Percentiles rank a stretch among this genome's conserved stretches.
Conservation (phyloP, 2,113 vertebrate genomes). For the Shinisaurus crocodilurus region DNA sequence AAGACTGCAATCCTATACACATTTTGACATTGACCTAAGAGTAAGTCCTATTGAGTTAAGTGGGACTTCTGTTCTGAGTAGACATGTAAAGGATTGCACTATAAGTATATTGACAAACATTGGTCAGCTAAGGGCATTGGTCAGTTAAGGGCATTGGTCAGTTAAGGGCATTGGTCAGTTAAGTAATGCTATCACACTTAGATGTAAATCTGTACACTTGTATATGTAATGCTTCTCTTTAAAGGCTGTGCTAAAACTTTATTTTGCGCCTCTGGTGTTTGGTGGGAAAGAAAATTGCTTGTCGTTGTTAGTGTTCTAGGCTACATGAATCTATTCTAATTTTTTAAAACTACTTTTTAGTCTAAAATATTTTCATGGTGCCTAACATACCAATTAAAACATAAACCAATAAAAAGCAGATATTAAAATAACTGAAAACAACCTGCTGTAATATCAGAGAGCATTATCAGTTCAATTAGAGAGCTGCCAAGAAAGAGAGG, state of each 20-base stretch:
- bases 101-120: slow-evolving; percentile 33
- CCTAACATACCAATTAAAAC: background rate
- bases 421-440: slow-evolving; percentile 2
- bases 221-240: background rate
- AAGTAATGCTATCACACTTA: too few relatives aligned
- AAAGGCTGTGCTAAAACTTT: background rate
- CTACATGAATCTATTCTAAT: background rate
- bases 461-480: slow-evolving; percentile 28
- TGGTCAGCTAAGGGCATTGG: background rate
- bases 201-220: background rate
- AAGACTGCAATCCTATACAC: background rate
- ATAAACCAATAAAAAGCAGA: background rate
- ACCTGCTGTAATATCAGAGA: background rate
- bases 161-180: too few relatives aligned
- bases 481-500: background rate
- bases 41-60: too few relatives aligned
- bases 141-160: background rate
- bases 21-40: background rate
- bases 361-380: background rate
- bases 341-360: background rate
- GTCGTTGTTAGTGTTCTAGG: background rate
- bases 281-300: background rate
- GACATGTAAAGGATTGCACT: background rate
- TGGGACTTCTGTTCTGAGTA: too few relatives aligned
- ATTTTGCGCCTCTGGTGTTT: background rate